Evolutionary conservation across 2,797 vertebrate species (phyloP).

Genomic region (Ceyx erithaca): DNA sequence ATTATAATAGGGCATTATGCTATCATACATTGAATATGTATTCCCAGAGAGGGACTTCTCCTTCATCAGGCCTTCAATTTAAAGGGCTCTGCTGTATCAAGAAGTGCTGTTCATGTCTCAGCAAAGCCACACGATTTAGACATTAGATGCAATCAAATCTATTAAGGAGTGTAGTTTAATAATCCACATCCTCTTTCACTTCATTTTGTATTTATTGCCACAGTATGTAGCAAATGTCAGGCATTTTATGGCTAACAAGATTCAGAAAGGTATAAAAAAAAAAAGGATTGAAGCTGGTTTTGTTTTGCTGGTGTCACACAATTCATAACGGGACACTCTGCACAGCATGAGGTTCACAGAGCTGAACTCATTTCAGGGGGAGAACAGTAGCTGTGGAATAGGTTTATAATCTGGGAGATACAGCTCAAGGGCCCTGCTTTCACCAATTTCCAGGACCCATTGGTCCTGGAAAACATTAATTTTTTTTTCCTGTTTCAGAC

Average conservation of each 20-base stretch:
- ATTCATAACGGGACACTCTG: constrained; percentile 42
- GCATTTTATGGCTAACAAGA: constrained; percentile 29
- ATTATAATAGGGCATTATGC: constrained; percentile 26
- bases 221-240: constrained; percentile 35
- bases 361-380: not conserved
- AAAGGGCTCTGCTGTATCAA: not conserved
- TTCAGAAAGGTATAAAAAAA: constrained; percentile 6
- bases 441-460: not conserved
- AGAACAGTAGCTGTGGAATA: constrained; percentile 8
- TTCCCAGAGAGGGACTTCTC: constrained; percentile 3
- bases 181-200: constrained; percentile 27
- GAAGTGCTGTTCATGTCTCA: constrained; percentile 28
- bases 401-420: constrained; percentile 36
- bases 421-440: not conserved
- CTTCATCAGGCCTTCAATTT: constrained; percentile 40
- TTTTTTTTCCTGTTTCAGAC: not conserved
- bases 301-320: constrained; percentile 49
- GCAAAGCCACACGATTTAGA: not conserved
- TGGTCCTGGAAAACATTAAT: not conserved
- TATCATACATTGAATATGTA: constrained; percentile 26
- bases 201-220: constrained; percentile 52
- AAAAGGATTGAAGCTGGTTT: not conserved
- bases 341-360: not conserved
- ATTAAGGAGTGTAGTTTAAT: constrained; percentile 51
- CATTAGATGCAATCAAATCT: constrained; percentile 37